Evolutionary conservation across 2,888 invertebrate species (phyloP).

Genomic region (Melinaea menophilus): DNA sequence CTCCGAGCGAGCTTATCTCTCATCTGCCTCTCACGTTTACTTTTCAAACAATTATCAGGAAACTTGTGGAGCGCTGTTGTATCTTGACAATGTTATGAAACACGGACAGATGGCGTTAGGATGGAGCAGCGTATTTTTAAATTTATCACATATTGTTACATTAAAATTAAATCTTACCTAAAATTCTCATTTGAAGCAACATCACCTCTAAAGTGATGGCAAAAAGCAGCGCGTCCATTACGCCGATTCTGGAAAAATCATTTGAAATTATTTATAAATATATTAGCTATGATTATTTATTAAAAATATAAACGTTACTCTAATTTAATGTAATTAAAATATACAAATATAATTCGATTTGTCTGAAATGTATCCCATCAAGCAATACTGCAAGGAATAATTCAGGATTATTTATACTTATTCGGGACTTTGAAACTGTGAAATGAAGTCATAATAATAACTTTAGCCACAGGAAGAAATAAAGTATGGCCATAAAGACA

Average conservation of each 20-base stretch:
- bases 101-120: constrained; percentile 44
- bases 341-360: too few relatives aligned
- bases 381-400: too few relatives aligned
- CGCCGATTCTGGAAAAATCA: constrained; percentile 35
- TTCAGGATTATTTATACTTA: too few relatives aligned
- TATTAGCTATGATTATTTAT: background rate
- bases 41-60: constrained; percentile 31
- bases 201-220: constrained; percentile 60
- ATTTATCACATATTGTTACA: background rate
- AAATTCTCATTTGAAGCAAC: constrained; percentile 54
- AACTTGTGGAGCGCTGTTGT: constrained; percentile 49
- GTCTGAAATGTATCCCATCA: too few relatives aligned
- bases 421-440: too few relatives aligned
- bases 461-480: too few relatives aligned
- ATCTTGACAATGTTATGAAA: constrained; percentile 42
- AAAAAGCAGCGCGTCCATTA: constrained; percentile 63
- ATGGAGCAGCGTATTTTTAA: background rate
- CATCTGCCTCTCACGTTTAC: constrained; percentile 45
- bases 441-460: too few relatives aligned
- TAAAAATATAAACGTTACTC: background rate
- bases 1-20: constrained; percentile 51
- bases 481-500: too few relatives aligned
- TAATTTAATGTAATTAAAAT: too few relatives aligned
- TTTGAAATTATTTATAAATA: background rate
- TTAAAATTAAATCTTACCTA: constrained; percentile 41